Evolutionary conservation across 2,888 invertebrate species (phyloP), one percentile per base, ranked within the genome.

Genomic region (Lepidocyrtoides sp.): DNA sequence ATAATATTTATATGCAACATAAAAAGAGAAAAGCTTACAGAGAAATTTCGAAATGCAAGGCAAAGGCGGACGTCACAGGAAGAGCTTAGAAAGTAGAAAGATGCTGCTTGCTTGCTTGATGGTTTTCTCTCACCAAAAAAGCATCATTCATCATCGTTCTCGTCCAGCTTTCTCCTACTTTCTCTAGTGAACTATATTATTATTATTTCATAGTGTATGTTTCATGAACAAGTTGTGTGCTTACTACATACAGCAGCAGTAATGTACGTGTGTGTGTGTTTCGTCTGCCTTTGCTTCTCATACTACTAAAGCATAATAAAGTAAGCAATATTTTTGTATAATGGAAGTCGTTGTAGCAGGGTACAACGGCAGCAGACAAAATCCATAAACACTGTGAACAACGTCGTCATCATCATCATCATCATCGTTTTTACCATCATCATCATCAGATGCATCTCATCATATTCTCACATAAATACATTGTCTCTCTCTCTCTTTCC

Each of bases 71-170:
- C 88, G 82, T 89, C 88, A 82, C 88, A 89, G 82, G 82, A 89
- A 89, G 88, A 26, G 88, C 82, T 69, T 69, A 89, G 69, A 89
- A 69, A 89, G 79, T 26, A 72, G 82, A n/a, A n/a, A 26, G 60
- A 66, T 54, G 51, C 60, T 32, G 69, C 41, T 32, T 84, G 60
- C 54, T 85, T 72, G 48, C 79, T 85, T 85, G 69, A 86, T 86
- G 91, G 63, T 82, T 82, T 91, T 86, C 86, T 41, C 84, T 51
- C 84, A 32, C 85, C 48, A 51, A 91, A 79, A 86, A 91, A 86
- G 89, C 86, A 86, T 91, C 91, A 91, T 91, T 91, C 91, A 91
- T 91, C 91, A 91, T 91, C 81, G 91, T 91, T 72, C 86, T 86
- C 81, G 85, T 86, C 86, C 82, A 82, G 69, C 41, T 41, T 57